Conservation (phyloP, 2,113 vertebrate genomes). For the Felis chaus region DNA sequence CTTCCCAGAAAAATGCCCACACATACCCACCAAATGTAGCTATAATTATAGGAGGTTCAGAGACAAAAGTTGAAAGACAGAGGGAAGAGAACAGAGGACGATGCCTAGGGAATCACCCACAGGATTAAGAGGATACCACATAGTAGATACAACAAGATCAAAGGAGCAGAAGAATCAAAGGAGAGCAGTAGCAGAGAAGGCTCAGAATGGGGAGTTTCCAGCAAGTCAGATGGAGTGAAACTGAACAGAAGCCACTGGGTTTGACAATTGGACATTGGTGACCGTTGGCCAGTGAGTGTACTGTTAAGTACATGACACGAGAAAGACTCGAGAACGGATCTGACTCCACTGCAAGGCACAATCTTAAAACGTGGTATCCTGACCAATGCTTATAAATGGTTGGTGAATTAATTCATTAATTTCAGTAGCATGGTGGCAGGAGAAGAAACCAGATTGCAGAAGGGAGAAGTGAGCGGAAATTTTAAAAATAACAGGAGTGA, state of each 20-base stretch:
- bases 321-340: background rate
- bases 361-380: background rate
- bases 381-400: background rate
- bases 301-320: background rate
- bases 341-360: background rate
- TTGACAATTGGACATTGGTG: background rate
- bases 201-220: background rate
- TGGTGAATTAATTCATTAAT: background rate
- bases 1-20: background rate
- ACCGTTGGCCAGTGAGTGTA: background rate
- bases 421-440: background rate
- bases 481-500: background rate
- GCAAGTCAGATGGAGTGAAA: background rate
- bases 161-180: background rate
- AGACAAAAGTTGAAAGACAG: background rate
- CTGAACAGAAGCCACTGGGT: background rate
- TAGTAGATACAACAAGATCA: background rate
- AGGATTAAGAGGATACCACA: background rate
- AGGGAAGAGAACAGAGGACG: background rate
- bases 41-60: constrained; percentile 10
- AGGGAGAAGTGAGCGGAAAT: background rate
- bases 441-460: background rate
- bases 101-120: background rate
- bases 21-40: background rate
- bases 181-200: background rate